These are phyloP conservation scores for Harmothoe impar DNA, from an alignment of 2,888 invertebrate species.

Conservation along the genomic window DNA sequence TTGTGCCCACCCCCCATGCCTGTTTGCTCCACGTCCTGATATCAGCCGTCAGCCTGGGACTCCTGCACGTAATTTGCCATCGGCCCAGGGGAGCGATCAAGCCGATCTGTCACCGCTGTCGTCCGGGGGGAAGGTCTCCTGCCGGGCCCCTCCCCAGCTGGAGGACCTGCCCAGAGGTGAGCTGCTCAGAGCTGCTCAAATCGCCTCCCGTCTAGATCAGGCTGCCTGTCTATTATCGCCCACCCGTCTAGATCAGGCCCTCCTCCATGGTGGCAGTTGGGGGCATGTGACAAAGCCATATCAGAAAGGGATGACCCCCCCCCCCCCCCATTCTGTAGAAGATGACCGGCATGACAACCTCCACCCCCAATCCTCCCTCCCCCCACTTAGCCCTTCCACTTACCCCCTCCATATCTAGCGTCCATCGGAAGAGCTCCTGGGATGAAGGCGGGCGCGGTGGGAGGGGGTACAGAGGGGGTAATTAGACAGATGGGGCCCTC, in stretches of 20 bases:
- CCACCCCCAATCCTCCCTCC: too few relatives aligned
- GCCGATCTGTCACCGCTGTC: conserved; percentile 18
- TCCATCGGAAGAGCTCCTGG: too few relatives aligned
- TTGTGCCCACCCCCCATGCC: neutral
- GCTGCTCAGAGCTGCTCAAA: neutral
- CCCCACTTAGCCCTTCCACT: too few relatives aligned
- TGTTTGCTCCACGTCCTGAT: neutral
- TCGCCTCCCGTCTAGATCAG: neutral
- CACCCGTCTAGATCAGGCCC: neutral
- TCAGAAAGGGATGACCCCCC: neutral
- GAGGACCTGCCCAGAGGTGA: neutral
- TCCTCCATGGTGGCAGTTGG: neutral
- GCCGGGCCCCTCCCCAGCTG: neutral
- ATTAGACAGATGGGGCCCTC: neutral
- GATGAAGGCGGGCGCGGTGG: neutral
- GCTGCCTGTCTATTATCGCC: neutral
- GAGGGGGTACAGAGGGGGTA: neutral
- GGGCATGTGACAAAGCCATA: neutral
- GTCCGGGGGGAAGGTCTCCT: neutral
- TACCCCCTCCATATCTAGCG: too few relatives aligned
- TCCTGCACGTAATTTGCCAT: neutral
- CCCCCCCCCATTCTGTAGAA: too few relatives aligned
- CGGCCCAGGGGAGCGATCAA: conserved; percentile 27
- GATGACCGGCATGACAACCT: too few relatives aligned
- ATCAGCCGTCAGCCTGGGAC: neutral